Base-by-base conservation (phyloP, 2,888 invertebrate species). In the Drosophila paramelanica region DNA sequence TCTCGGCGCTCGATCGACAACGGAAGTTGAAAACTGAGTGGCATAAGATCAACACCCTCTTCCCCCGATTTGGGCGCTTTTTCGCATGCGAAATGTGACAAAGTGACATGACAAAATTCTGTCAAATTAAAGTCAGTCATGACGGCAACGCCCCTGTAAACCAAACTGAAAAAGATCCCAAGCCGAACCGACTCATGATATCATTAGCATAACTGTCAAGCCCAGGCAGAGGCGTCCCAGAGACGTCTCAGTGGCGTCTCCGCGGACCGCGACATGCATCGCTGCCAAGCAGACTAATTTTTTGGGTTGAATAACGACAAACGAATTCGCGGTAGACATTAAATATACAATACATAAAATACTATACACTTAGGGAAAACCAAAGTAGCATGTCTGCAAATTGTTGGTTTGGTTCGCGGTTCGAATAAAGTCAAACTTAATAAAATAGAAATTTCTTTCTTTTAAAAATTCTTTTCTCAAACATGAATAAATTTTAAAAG, bases 11-110 rank as follows among this genome's bases (percentile, higher is more conserved):
- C 67, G 78, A 64, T 57, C 27, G 45, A 10, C 86, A 81, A 64
- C 90, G 90, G 90, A 90, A 90, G 90, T 90, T 82, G 85, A 81
- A 90, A 87, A 59, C 80, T 90, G 81, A 86, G 83, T 89, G 90
- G 90, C 91, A 90, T 91, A 89, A 79, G 76, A 88, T 36, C 36
- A 82, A 81, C 84, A 77, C 88, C 0, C n/a, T 5, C 7, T 50
- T 25, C 51, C 42, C 39, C 47, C 27, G 62, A 61, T 79, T 76
- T 56, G 66, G 73, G 67, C 53, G 56, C 55, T 57, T 55, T 67
- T 79, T 69, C 59, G 73, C 67, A 66, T 70, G 67, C 62, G 69
- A 72, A 71, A 67, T 79, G 79, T 68, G 74, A 80, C 80, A 75
- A 79, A 79, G 65, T 89, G 89, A 88, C 88, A 81, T 75, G 86